These are phyloP conservation scores for Molossus alvarezi DNA, from an alignment of 2,797 vertebrate genomes.

Conservation along the genomic window DNA sequence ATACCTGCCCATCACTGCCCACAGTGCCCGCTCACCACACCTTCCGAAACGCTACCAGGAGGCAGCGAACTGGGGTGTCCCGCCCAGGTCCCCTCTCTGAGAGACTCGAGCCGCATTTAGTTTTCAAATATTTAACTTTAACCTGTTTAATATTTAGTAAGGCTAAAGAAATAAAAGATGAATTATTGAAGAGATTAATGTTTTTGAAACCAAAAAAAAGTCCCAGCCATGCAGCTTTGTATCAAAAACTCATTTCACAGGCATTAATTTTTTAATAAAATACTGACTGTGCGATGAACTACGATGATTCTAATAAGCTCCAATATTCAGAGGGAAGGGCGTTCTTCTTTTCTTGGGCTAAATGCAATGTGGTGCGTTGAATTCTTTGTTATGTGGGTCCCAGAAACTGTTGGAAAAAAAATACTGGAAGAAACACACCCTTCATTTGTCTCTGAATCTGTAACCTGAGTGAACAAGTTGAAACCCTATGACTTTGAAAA, in stretches of 20 bases:
- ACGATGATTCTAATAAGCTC: conserved; percentile 61
- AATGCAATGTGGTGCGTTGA: background rate
- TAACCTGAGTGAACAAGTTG: background rate
- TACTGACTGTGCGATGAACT: background rate
- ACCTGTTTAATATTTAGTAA: conserved; percentile 80
- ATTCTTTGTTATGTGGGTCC: background rate
- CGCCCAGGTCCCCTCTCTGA: background rate
- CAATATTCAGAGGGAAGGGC: background rate
- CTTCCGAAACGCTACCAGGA: fast-evolving
- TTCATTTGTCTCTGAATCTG: background rate
- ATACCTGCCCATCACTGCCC: background rate
- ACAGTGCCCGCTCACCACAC: fast-evolving
- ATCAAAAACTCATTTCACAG: conserved; percentile 71
- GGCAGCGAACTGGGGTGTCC: fast-evolving
- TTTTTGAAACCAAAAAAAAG: conserved; percentile 70
- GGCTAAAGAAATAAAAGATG: conserved; percentile 75
- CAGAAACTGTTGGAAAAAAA: background rate
- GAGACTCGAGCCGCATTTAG: background rate
- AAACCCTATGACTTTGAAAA: background rate
- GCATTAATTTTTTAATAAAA: conserved; percentile 79
- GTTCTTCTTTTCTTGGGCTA: conserved; percentile 13
- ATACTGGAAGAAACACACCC: background rate
- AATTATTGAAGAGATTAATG: conserved; percentile 79
- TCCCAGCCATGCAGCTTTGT: conserved; percentile 55
- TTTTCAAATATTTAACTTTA: conserved; percentile 79